Percentiles rank a stretch among this genome's conserved stretches.
Conservation (phyloP, 2,113 vertebrate species). For the Entomyzon cyanotis region DNA sequence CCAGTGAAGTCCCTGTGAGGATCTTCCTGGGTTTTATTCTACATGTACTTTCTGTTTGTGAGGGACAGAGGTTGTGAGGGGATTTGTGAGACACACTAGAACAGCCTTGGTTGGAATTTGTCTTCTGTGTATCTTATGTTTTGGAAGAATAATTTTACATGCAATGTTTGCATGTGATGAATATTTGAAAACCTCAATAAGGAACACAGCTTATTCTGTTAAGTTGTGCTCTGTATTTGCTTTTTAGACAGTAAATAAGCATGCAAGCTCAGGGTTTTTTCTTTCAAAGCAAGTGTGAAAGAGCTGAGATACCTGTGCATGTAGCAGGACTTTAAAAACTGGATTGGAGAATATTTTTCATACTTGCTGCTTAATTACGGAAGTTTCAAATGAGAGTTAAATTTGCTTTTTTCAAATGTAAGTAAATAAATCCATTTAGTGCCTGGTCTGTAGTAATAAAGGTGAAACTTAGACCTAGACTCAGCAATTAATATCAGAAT, state of each 20-base stretch:
- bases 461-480: not conserved
- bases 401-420: not conserved
- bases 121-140: accelerated
- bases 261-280: not conserved
- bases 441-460: not conserved
- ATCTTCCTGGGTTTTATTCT: not conserved
- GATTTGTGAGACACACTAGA: not conserved
- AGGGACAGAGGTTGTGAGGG: not conserved
- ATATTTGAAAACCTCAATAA: not conserved
- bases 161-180: not conserved
- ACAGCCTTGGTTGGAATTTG: not conserved
- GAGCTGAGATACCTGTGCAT: not conserved
- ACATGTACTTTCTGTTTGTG: not conserved
- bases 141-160: not conserved
- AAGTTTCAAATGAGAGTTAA: not conserved
- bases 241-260: not conserved
- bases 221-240: not conserved
- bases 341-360: not conserved
- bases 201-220: not conserved
- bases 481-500: not conserved
- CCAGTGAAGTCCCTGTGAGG: not conserved
- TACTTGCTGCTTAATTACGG: not conserved
- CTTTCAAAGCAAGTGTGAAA: not conserved
- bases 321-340: not conserved
- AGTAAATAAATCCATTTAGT: not conserved